phyloP scores from a whole-genome alignment of 2,888 invertebrate species.

The Micoletzkya japonica region DNA sequence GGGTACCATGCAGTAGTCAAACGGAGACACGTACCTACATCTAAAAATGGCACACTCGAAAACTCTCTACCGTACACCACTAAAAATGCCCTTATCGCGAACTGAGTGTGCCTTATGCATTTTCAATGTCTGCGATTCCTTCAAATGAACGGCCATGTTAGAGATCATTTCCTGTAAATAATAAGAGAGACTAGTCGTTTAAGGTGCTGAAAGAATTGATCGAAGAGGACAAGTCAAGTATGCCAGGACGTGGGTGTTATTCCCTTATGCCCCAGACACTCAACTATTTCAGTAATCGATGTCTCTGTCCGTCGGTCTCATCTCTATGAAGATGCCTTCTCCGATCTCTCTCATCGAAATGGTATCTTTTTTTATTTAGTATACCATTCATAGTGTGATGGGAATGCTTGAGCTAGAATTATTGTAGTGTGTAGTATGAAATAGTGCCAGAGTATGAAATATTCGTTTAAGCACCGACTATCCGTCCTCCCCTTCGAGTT shows the following conservation, averaged over 20 bases:
- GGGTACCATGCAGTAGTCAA: too few species aligned
- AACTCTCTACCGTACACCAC: too few species aligned
- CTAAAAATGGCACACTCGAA: too few species aligned
- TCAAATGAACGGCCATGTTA: too few species aligned
- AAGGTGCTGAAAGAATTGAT: conserved; percentile 67
- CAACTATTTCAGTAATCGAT: conserved; percentile 20
- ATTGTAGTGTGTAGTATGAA: too few species aligned
- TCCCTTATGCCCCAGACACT: neutral
- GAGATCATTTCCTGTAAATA: neutral
- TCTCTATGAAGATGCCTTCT: conserved; percentile 97
- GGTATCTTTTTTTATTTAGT: conserved; percentile 70
- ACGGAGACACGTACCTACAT: too few species aligned
- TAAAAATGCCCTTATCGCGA: too few species aligned
- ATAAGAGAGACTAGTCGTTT: conserved; percentile 28
- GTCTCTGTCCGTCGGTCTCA: conserved; percentile 74
- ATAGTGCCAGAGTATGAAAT: neutral
- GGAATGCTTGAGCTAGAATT: too few species aligned
- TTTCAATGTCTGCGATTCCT: too few species aligned
- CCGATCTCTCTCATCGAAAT: conserved; percentile 85
- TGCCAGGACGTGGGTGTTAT: neutral
- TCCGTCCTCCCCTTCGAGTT: conserved; percentile 80
- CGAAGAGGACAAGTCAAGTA: conserved; percentile 71
- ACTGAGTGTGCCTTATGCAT: too few species aligned
- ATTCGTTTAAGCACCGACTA: conserved; percentile 79
- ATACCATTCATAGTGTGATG: too few species aligned